Conservation (phyloP, 2,797 vertebrate genomes). For the Aplochiton taeniatus region DNA sequence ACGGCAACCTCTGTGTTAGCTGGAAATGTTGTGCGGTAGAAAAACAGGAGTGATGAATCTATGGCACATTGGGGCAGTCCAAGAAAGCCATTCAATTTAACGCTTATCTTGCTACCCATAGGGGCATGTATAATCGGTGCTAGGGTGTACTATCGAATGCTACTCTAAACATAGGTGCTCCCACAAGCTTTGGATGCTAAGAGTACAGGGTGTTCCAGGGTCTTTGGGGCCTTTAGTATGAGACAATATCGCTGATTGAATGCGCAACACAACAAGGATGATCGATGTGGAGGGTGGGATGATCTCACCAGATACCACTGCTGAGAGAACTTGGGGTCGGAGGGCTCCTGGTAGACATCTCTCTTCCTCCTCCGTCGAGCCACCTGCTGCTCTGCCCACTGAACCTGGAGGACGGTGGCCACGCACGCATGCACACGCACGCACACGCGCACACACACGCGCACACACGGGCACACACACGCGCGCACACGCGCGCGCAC, state of each 20-base stretch:
- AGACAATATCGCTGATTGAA: slow-evolving; percentile 15
- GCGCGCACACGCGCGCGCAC: no score
- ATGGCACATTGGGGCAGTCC: slow-evolving; percentile 4
- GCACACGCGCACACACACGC: slow-evolving; percentile 14
- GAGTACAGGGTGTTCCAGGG: slow-evolving; percentile 7
- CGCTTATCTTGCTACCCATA: slow-evolving; percentile 32
- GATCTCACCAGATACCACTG: slow-evolving; percentile 96
- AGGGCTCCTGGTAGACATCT: slow-evolving; percentile 85
- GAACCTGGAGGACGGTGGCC: slow-evolving; percentile 75
- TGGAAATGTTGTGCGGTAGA: not conserved
- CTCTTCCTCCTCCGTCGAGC: slow-evolving; percentile 84
- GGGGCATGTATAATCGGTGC: slow-evolving; percentile 30
- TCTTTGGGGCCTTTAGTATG: not conserved
- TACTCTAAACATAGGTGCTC: slow-evolving; percentile 20
- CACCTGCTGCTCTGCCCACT: slow-evolving; percentile 91
- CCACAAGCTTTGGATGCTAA: slow-evolving; percentile 7
- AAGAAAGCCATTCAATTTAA: slow-evolving; percentile 21
- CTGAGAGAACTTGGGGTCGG: slow-evolving; percentile 89
- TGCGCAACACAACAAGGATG: not conserved
- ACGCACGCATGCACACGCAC: slow-evolving; percentile 6
- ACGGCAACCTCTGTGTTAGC: slow-evolving; percentile 10
- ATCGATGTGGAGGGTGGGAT: no score
- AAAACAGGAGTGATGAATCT: not conserved
- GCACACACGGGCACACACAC: no score
- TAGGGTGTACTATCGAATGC: slow-evolving; percentile 25